Percentiles rank a stretch among this genome's conserved stretches.
Evolutionary conservation across 1,140 invertebrate species (phyloP).

Genomic region (Sycophaga agraensis): DNA sequence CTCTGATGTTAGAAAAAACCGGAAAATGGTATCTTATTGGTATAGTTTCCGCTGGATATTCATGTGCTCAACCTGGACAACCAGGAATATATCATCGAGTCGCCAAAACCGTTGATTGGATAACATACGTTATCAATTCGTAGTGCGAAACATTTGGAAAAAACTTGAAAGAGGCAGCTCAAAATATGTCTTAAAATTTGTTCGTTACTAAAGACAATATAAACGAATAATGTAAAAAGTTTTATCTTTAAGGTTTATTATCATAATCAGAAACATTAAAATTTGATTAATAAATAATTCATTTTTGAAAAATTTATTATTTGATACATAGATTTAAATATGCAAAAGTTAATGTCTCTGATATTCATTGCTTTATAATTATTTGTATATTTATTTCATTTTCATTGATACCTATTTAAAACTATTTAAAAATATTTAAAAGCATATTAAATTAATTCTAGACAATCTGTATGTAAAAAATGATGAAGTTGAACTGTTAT

Average conservation of each 20-base stretch:
- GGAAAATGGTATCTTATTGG: slow-evolving; percentile 87
- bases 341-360: slow-evolving; percentile 5
- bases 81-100: slow-evolving; percentile 94
- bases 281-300: neutral
- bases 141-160: slow-evolving; percentile 31
- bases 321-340: neutral
- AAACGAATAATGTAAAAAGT: neutral
- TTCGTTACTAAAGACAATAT: neutral
- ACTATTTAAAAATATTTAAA: slow-evolving; percentile 11
- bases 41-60: slow-evolving; percentile 91
- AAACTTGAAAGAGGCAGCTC: neutral
- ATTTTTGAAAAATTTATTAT: neutral
- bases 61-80: slow-evolving; percentile 86
- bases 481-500: neutral
- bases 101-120: slow-evolving; percentile 92
- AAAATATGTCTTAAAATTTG: neutral
- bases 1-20: slow-evolving; percentile 82
- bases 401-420: neutral
- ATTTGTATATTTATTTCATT: neutral
- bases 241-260: neutral
- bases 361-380: slow-evolving; percentile 9
- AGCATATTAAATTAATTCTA: neutral
- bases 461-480: slow-evolving; percentile 4
- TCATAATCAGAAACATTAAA: slow-evolving; percentile 6
- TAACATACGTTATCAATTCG: slow-evolving; percentile 61